Base-by-base conservation (phyloP, 1,140 invertebrate species). In the Mercenaria mercenaria region DNA sequence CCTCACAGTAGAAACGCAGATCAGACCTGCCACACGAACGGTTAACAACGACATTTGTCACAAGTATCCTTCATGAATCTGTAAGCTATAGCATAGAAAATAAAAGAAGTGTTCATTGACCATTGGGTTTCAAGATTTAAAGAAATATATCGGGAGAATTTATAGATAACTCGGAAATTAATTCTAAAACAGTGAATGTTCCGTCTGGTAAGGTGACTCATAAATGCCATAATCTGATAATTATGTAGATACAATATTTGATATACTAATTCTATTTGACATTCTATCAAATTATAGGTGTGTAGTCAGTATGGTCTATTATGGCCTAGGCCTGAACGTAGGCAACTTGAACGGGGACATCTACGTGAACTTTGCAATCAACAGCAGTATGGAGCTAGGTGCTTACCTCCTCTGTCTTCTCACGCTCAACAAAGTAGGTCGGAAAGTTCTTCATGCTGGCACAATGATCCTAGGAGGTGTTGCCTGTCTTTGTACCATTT, bases 301-400 rank as follows among this genome's bases (percentile, higher is more conserved):
- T 32, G 91, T 92, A 23, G 91, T 93, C 23, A 92, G 91, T 69
- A 92, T 93, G 89, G 87, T 93, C 18, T 95, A 93, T 34, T 94
- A 93, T 82, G 93, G 94, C 0, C 94, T 98, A 97, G 97, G 96
- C 91, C 94, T 95, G 93, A 92, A 93, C 81, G 89, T 92, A 13
- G 93, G 92, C 3, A 92, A 93, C 34, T 90, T 95, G 0, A 91
- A 91, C 23, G 80, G 88, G 0, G 80, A 91, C 86, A 81, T 95
- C 86, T 96, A 96, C 91, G 67, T 93, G 26, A 94, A 94, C 90
- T 93, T 94, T 87, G 77, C 91, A 39, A 86, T 94, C 64, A 90
- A 91, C 37, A 98, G 97, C 0, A 94, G 97, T 3, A 97, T 98
- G 0, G 98, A 98, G 96, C 96, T 98, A 86, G 97, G 98, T 0